Percentiles rank a stretch among this genome's conserved stretches.
phyloP scores from a whole-genome alignment of 2,888 invertebrate genomes.

The Molorchus minor region DNA sequence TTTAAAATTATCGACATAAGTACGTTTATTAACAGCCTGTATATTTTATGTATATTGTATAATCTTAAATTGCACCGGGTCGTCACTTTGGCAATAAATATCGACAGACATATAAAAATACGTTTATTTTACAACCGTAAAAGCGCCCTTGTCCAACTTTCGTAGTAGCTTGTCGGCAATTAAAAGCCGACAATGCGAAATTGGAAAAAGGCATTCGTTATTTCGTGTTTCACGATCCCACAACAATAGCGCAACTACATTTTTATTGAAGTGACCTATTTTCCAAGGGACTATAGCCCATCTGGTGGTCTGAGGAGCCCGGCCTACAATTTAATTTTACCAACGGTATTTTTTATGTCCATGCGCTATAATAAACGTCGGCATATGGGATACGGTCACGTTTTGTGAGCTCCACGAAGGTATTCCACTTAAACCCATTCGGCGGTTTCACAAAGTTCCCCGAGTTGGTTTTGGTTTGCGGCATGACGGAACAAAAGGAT shows the following conservation, averaged over 20 bases:
- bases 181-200: not conserved
- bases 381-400: constrained; percentile 55
- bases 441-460: constrained; percentile 29
- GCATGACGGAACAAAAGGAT: constrained; percentile 1
- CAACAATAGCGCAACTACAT: constrained; percentile 11
- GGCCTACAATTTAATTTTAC: constrained; percentile 52
- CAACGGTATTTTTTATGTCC: constrained; percentile 52
- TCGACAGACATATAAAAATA: constrained; percentile 14
- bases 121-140: constrained; percentile 24
- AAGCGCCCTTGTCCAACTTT: constrained; percentile 24
- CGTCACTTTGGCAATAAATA: constrained; percentile 7
- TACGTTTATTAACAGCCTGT: too few species aligned
- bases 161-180: constrained; percentile 5
- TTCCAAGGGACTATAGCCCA: constrained; percentile 23
- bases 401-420: constrained; percentile 50
- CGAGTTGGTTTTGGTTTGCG: too few species aligned
- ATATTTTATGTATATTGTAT: too few species aligned
- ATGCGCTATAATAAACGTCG: constrained; percentile 50
- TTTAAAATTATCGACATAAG: too few species aligned
- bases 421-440: constrained; percentile 39
- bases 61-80: not conserved
- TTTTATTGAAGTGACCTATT: constrained; percentile 20
- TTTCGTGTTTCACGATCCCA: constrained; percentile 5
- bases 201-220: constrained; percentile 5
- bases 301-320: constrained; percentile 16